phyloP scores from a whole-genome alignment of 2,888 invertebrate genomes.

The Nomada lathburiana region DNA sequence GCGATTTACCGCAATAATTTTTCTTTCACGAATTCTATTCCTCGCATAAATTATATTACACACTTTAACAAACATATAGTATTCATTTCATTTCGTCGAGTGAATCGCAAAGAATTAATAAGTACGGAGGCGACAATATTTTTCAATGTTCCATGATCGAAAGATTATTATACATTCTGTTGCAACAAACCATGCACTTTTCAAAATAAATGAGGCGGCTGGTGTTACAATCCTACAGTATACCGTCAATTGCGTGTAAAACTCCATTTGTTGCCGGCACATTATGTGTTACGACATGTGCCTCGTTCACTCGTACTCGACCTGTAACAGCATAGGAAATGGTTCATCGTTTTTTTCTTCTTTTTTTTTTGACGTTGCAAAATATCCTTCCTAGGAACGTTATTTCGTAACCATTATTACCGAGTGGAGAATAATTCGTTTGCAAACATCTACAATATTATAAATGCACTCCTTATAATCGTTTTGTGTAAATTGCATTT shows the following conservation, averaged over 20 bases:
- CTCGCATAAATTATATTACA: not conserved
- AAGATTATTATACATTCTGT: not conserved
- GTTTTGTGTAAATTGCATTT: not conserved
- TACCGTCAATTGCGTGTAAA: constrained; percentile 92
- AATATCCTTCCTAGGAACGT: not conserved
- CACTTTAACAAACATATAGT: not conserved
- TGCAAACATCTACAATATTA: not conserved
- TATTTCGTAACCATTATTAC: not conserved
- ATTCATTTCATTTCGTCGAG: not conserved
- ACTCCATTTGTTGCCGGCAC: constrained; percentile 95
- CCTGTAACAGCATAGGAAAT: constrained; percentile 85
- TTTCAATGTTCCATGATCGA: constrained; percentile 1
- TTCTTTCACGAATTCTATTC: not conserved
- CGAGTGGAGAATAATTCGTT: not conserved
- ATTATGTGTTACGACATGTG: constrained; percentile 92
- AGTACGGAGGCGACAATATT: constrained; percentile 6
- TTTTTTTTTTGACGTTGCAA: not conserved
- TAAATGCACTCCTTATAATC: not conserved
- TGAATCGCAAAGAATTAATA: constrained; percentile 5
- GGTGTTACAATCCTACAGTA: constrained; percentile 85
- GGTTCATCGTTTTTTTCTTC: constrained; percentile 5
- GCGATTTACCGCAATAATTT: constrained; percentile 6
- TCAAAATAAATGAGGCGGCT: not conserved
- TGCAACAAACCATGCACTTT: not conserved
- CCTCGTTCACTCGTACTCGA: constrained; percentile 93